Conservation (phyloP, 2,888 invertebrate species). For the Eupithecia exiguata region DNA sequence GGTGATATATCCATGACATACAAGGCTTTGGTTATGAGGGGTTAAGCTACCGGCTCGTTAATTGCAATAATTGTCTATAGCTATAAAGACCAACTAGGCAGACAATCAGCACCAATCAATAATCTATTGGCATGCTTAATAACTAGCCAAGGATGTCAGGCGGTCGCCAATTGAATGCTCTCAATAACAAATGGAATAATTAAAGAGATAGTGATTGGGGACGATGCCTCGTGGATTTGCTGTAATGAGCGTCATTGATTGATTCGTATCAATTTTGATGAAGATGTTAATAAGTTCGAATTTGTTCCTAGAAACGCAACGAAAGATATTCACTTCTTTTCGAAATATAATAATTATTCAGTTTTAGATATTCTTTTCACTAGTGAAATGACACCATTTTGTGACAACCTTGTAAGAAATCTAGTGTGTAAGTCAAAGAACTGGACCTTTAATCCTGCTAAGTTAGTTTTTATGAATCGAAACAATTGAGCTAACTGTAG, state of each 20-base stretch:
- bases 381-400: background rate
- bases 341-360: too few species aligned
- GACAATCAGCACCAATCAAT: conserved; percentile 84
- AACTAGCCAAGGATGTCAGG: conserved; percentile 77
- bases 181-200: conserved; percentile 75
- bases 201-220: conserved; percentile 57
- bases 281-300: background rate
- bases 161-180: conserved; percentile 69
- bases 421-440: background rate
- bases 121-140: conserved; percentile 81
- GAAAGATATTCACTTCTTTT: background rate
- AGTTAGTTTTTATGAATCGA: background rate
- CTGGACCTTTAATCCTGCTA: background rate
- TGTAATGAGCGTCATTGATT: background rate
- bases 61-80: conserved; percentile 1
- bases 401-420: too few species aligned
- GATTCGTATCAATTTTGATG: background rate
- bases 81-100: conserved; percentile 28
- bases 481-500: too few species aligned
- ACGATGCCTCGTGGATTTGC: conserved; percentile 8
- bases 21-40: background rate
- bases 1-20: background rate
- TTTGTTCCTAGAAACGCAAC: background rate
- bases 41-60: background rate
- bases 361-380: background rate